A percentile compares a stretch with the other conserved stretches of the same genome.
These are phyloP conservation scores for Malacoctenus gilli DNA, from an alignment of 2,797 vertebrate genomes.

Conservation along the genomic window DNA sequence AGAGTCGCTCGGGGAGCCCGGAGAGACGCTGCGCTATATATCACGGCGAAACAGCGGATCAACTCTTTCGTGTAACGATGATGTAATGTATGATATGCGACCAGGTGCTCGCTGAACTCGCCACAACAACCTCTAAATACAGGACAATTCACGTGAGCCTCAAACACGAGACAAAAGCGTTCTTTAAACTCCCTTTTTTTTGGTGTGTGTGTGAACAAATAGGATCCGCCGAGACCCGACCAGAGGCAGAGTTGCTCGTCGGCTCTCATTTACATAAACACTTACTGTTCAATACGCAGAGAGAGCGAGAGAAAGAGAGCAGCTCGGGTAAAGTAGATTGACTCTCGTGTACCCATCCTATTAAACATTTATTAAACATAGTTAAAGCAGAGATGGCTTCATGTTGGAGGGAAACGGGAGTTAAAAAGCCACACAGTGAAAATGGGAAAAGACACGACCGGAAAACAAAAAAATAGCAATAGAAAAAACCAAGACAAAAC, in stretches of 20 bases:
- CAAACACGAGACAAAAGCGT: slow-evolving; percentile 45
- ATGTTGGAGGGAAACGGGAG: slow-evolving; percentile 38
- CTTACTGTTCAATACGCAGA: slow-evolving; percentile 58
- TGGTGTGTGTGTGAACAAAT: slow-evolving; percentile 47
- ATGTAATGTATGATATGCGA: not conserved
- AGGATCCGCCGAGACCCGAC: slow-evolving; percentile 44
- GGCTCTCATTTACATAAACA: slow-evolving; percentile 71
- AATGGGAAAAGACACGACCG: slow-evolving; percentile 4
- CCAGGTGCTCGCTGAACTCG: not conserved
- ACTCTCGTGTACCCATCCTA: slow-evolving; percentile 59
- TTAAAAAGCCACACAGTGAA: slow-evolving; percentile 40
- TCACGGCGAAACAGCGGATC: slow-evolving; percentile 28
- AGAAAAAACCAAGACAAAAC: slow-evolving; percentile 2
- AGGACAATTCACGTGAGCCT: slow-evolving; percentile 19
- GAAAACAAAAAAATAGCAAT: not conserved
- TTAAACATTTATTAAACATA: slow-evolving; percentile 73
- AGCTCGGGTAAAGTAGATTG: slow-evolving; percentile 55
- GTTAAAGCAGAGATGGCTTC: slow-evolving; percentile 49
- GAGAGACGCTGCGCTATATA: slow-evolving; percentile 13
- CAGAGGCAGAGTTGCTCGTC: slow-evolving; percentile 39
- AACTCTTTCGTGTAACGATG: slow-evolving; percentile 18
- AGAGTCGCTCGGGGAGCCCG: slow-evolving; percentile 29
- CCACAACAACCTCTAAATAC: slow-evolving; percentile 8
- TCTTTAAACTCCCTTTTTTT: slow-evolving; percentile 39
- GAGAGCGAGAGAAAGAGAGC: no score